Conservation (phyloP, 2,888 invertebrate genomes). For the Cordilura impudica region DNA sequence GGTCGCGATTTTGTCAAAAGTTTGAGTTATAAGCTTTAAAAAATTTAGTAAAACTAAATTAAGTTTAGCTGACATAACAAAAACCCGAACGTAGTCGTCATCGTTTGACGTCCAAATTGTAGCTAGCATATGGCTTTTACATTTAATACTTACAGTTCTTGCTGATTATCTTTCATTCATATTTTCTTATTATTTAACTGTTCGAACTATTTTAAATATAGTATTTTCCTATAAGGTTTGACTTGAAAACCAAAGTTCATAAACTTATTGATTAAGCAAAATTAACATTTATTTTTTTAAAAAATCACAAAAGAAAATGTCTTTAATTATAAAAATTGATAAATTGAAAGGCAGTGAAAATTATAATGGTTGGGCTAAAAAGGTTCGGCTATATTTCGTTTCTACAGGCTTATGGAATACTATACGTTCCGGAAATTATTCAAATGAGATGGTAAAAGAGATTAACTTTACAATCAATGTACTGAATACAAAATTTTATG, state of each 20-base stretch:
- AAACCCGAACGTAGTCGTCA: background rate
- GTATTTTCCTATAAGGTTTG: background rate
- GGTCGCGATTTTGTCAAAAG: too few species aligned
- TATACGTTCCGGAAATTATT: conserved; percentile 65
- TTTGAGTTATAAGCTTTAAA: too few species aligned
- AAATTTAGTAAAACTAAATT: too few species aligned
- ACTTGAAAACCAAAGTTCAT: conserved; percentile 8
- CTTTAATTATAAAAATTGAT: conserved; percentile 73
- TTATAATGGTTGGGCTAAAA: conserved; percentile 74
- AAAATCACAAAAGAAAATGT: conserved; percentile 61
- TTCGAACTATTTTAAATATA: too few species aligned
- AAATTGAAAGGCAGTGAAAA: conserved; percentile 72
- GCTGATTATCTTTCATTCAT: background rate
- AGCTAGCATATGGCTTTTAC: background rate
- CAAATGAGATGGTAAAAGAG: conserved; percentile 33
- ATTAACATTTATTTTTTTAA: background rate
- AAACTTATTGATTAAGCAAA: conserved; percentile 10
- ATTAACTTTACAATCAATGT: background rate
- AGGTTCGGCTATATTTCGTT: conserved; percentile 73
- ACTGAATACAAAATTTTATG: too few species aligned
- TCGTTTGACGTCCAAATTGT: background rate
- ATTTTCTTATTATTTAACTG: background rate
- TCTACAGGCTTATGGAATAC: conserved; percentile 72
- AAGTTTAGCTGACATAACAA: too few species aligned
- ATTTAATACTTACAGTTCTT: background rate